Evolutionary conservation across 2,113 vertebrate genomes (phyloP).

Genomic region (Pogonocichla stellata): DNA sequence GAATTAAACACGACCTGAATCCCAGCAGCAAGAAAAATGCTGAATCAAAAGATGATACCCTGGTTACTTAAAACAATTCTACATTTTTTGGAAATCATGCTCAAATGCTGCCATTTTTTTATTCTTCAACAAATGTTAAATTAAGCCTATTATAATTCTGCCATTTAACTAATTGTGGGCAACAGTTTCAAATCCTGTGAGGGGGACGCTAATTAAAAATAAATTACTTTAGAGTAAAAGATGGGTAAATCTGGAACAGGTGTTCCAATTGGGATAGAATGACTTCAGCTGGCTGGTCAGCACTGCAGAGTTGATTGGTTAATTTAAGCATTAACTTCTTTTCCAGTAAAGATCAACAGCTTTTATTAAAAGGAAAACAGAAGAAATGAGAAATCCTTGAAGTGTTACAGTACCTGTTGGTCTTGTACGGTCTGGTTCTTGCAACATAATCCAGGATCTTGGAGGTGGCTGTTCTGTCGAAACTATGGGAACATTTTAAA

Average conservation of each 20-base stretch:
- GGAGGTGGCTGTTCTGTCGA: slow-evolving; percentile 93
- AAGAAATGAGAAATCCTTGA: background rate
- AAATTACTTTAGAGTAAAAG: background rate
- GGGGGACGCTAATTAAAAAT: background rate
- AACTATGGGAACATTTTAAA: slow-evolving; percentile 72
- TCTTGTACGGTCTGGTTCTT: slow-evolving; percentile 91
- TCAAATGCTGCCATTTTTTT: background rate
- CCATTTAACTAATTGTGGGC: background rate
- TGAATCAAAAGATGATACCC: background rate
- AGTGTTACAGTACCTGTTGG: slow-evolving; percentile 77
- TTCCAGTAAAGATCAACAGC: background rate
- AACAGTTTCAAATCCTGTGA: background rate
- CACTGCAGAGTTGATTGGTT: background rate
- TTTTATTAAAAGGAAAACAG: background rate
- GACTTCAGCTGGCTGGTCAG: background rate
- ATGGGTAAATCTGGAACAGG: background rate
- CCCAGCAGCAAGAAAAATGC: background rate
- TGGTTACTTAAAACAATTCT: background rate
- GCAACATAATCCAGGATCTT: slow-evolving; percentile 94
- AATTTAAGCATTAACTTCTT: background rate
- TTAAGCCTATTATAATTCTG: background rate
- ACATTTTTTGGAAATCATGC: background rate
- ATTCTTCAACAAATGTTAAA: background rate
- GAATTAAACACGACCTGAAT: background rate
- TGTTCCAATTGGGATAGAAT: background rate